Evolutionary conservation across 2,888 invertebrate species (phyloP), one percentile per base, ranked within the genome.

Genomic region (Sclerodermus sp.): DNA sequence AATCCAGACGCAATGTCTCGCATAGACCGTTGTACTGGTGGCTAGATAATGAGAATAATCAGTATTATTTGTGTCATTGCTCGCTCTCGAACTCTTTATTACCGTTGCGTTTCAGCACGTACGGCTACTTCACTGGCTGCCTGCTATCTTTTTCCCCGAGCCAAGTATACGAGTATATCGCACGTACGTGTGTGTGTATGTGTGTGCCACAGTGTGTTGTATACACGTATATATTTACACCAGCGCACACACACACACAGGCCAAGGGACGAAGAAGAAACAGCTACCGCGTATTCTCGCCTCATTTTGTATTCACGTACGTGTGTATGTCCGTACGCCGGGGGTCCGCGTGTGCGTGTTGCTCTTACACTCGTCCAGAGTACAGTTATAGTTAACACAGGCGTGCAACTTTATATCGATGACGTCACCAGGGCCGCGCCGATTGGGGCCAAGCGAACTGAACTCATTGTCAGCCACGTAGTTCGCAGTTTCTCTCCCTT

Each of bases 371-470:
- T 52, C 58, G 59, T 55, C 41, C 52, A 41, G 55, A 58, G 62
- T 71, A 71, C 70, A 71, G 70, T 71, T 71, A n/a, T n/a, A 71
- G 57, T 59, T 65, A 63, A 62, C 57, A 53, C 60, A 55, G 53
- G 62, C 58, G 60, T 61, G 63, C 56, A 64, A 60, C 59, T 63
- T 67, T 62, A 62, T 55, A 62, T 62, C 66, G 64, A 64, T 68
- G 68, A 57, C 68, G 69, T 62, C 66, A 66, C 55, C 53, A 23
- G 48, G 48, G 31, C 37, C 42, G 51, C 23, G 47, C 13, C 47
- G 49, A 57, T 57, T 57, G 55, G 51, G 55, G 58, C 55, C 55
- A 58, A 58, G 54, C 55, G 47, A 51, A 48, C 53, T 51, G 51
- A 49, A 49, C 58, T 53, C 53, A 50, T 56, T 56, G 56, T 53